A percentile compares a stretch with the other conserved stretches of the same genome.
Conservation (phyloP, 2,888 invertebrate genomes). For the Charanyca ferruginea region DNA sequence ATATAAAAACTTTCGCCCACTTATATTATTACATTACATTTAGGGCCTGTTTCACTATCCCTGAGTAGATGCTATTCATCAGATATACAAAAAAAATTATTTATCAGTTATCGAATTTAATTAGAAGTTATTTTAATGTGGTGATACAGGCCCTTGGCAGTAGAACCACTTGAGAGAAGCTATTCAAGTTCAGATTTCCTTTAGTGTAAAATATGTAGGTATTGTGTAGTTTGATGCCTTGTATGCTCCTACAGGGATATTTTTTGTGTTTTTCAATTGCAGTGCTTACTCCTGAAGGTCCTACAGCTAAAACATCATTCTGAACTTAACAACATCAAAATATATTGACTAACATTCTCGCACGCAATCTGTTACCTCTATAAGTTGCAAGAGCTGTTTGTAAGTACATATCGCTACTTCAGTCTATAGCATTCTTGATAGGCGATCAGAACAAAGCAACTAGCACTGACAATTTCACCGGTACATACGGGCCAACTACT, state of each 20-base stretch:
- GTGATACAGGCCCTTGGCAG: no score
- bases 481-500: background rate
- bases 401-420: slow-evolving; percentile 51
- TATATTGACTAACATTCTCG: slow-evolving; percentile 24
- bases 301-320: slow-evolving; percentile 18
- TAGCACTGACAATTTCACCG: slow-evolving; percentile 14
- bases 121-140: no score
- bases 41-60: no score
- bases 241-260: no score
- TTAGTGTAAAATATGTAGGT: background rate
- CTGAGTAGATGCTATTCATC: no score
- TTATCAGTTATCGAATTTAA: no score
- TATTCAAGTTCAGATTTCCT: background rate
- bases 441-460: background rate
- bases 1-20: slow-evolving; percentile 20
- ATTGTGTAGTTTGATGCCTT: no score
- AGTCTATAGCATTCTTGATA: slow-evolving; percentile 45
- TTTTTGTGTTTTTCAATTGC: background rate
- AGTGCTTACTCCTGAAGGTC: slow-evolving; percentile 1
- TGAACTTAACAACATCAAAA: slow-evolving; percentile 10
- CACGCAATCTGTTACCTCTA: slow-evolving; percentile 8
- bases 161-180: slow-evolving; percentile 10
- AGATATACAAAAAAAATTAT: no score
- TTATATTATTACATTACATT: slow-evolving; percentile 1
- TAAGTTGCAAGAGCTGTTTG: slow-evolving; percentile 34